Evolutionary conservation across 2,888 invertebrate genomes (phyloP), one percentile per base, ranked within the genome.

Genomic region (Macaria liturata): DNA sequence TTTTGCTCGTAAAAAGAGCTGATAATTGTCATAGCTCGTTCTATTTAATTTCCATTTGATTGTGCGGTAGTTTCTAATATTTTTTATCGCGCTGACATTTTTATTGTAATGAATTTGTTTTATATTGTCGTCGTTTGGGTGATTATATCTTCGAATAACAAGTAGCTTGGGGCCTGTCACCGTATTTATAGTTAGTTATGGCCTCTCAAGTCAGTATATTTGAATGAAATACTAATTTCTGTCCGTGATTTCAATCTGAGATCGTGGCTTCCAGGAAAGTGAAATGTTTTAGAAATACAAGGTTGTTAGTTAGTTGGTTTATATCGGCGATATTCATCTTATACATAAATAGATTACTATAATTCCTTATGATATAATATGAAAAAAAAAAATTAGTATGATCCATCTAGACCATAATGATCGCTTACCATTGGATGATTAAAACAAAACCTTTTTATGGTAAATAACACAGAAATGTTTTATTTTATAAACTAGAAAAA

Each of bases 81-180:
- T 75, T 77, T 75, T 76, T 70, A 67, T 65, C 66, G 72, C 74
- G 80, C 76, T 83, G 84, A 86, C 83, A 77, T 83, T 86, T 88
- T 88, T 88, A 90, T 88, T 86, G 81, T 83, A 83, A 86, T 88
- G 81, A 88, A 89, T 90, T 79, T 82, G 84, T 84, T 83, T 80
- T 73, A 76, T 74, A 71, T 69, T 68, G 70, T 71, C 67, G 68
- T 66, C 58, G 62, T 50, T 56, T 39, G 47, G 9, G 57, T 64
- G 62, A 69, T 68, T 58, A 62, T 59, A 53, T 61, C 57, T 62
- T 54, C 47, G 59, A 62, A 57, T 57, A 60, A 62, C 59, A 62
- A 60, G 62, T 59, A 62, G 59, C 61, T 55, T 63, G 49, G 46
- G 30, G 52, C 50, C 54, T 58, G 52, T 47, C 57, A 49, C 48